These are phyloP conservation scores for Brachyistius frenatus DNA, from an alignment of 2,113 vertebrate species.

Conservation along the genomic window DNA sequence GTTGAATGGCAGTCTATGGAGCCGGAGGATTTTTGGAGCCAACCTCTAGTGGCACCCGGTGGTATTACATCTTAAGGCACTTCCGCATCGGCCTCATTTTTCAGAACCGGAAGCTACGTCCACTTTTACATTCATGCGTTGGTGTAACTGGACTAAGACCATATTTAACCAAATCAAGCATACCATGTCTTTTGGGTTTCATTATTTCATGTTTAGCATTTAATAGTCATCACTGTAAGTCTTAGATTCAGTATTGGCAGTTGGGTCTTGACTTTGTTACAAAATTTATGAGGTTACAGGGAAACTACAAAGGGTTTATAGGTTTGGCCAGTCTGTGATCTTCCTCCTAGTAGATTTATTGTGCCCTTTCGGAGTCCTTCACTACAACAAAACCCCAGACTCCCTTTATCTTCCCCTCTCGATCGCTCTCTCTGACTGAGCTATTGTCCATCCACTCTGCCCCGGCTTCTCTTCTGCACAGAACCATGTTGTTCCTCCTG, in stretches of 20 bases:
- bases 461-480: conserved; percentile 17
- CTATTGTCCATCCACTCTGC: conserved; percentile 49
- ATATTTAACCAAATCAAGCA: no score
- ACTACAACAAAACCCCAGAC: conserved; percentile 41
- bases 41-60: no score
- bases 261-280: background rate
- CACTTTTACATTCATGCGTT: no score
- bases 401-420: conserved; percentile 57
- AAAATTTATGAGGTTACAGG: background rate
- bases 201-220: no score
- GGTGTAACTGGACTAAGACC: no score
- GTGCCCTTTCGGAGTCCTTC: conserved; percentile 34
- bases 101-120: no score
- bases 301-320: conserved; percentile 3
- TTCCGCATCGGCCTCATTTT: no score
- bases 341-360: conserved; percentile 44
- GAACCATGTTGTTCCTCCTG: conserved; percentile 42
- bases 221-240: background rate
- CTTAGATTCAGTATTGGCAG: background rate
- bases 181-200: no score
- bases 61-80: no score
- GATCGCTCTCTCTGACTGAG: conserved; percentile 50
- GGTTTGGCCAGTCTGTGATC: conserved; percentile 53
- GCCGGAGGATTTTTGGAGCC: no score
- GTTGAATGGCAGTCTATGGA: no score